Evolutionary conservation across 2,113 vertebrate species (phyloP), one percentile per base, ranked within the genome.

Genomic region (Paraplagusia blochii): DNA sequence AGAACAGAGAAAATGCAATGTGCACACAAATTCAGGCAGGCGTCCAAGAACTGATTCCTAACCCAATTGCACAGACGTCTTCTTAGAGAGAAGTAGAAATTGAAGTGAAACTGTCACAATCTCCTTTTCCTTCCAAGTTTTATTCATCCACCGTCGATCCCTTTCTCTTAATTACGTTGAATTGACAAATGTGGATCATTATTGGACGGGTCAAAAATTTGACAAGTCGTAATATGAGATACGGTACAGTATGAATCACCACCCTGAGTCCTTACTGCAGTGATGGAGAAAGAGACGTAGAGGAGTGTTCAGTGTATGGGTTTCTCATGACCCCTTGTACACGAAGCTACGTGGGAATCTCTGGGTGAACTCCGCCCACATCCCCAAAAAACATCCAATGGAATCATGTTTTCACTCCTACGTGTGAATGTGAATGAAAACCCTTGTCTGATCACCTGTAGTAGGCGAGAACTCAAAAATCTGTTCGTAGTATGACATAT

Each of bases 141-240:
- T 88, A 89, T 91, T 90, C 84, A 90, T 90, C 80, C 74, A 72
- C 70, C 63, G 51, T 85, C 83, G 5, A 9, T 39, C 36, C 51
- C 83, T 88, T 84, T 79, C 78, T 77, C 74, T 77, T 72, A 53
- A 44, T 82, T 60, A 73, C 74, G 80, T 86, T 88, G 86, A 88
- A 89, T 90, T 84, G 85, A 82, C 85, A 88, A 86, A 90, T 88
- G 6, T 29, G 88, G 80, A 89, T 90, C 87, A 88, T 90, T 89
- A 89, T 90, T 90, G 88, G 86, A 85, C 85, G 88, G 90, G 88
- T 87, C 85, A 85, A 85, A 83, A 85, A 83, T 69, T 82, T 81
- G 84, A 71, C 85, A 83, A 80, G 87, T 78, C 77, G 77, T 86
- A 85, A 89, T 85, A 84, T 85, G 86, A 88, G 85, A 88, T 84